These are phyloP conservation scores for Hecatera dysodea DNA, from an alignment of 2,888 invertebrate species.

Conservation along the genomic window DNA sequence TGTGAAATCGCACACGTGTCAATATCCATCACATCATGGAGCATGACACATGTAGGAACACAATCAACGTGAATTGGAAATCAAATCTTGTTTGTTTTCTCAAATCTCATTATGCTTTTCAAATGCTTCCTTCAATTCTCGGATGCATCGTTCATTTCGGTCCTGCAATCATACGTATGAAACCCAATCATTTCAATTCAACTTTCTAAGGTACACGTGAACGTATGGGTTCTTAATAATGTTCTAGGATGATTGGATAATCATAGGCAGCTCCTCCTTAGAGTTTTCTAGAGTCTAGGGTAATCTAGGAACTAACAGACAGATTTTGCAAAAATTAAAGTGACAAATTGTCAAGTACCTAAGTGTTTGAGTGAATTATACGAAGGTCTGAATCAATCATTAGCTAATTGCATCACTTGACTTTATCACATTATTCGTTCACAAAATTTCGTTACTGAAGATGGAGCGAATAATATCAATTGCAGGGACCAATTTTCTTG, in stretches of 20 bases:
- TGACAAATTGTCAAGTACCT: no score
- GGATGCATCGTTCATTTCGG: background rate
- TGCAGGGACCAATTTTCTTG: no score
- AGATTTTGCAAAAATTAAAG: no score
- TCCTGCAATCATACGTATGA: background rate
- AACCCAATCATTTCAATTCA: conserved; percentile 14
- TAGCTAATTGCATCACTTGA: no score
- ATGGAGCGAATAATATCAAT: no score
- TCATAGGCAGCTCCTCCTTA: background rate
- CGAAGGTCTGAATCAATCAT: no score
- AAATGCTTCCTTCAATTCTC: background rate
- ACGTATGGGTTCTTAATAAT: background rate
- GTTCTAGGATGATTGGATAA: background rate
- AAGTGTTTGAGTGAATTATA: no score
- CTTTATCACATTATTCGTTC: no score
- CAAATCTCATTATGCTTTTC: conserved; percentile 28
- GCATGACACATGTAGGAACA: conserved; percentile 8
- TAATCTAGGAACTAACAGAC: no score
- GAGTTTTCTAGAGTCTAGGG: no score
- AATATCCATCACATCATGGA: background rate
- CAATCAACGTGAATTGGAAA: conserved; percentile 52
- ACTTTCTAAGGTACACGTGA: conserved; percentile 1
- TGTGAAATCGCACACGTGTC: conserved; percentile 33
- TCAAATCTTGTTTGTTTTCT: conserved; percentile 41
- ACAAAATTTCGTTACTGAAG: no score